Conservation (phyloP, 2,888 invertebrate species). For the Eupithecia inturbata region DNA sequence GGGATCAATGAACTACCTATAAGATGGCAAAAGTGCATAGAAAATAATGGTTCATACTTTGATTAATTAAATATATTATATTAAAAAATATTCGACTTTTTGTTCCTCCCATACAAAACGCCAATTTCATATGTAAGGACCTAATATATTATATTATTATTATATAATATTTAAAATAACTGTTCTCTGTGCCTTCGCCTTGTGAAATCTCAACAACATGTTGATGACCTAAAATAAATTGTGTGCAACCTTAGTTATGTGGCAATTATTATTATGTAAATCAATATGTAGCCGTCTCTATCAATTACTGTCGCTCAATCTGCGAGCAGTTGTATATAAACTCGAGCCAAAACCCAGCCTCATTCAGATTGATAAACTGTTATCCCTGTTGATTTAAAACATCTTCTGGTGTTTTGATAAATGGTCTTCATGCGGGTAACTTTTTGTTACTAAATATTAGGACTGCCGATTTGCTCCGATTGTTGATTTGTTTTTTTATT, state of each 20-base stretch:
- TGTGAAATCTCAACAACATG: background rate
- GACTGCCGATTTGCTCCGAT: constrained; percentile 7
- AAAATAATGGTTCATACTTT: too few relatives aligned
- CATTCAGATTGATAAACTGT: constrained; percentile 30
- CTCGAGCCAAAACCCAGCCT: background rate
- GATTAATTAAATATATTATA: too few relatives aligned
- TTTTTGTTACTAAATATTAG: constrained; percentile 31
- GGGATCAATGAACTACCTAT: too few relatives aligned
- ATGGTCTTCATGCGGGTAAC: constrained; percentile 20
- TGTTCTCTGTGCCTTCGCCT: background rate
- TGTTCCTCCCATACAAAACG: too few relatives aligned
- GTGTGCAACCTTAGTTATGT: background rate
- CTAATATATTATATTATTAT: too few relatives aligned
- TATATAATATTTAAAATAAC: too few relatives aligned
- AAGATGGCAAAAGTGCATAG: too few relatives aligned
- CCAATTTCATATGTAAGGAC: too few relatives aligned
- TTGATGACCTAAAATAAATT: background rate
- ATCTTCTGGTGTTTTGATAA: constrained; percentile 35
- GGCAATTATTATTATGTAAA: background rate
- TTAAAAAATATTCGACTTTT: too few relatives aligned
- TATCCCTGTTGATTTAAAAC: constrained; percentile 33
- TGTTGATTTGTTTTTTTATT: constrained; percentile 7
- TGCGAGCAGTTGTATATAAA: constrained; percentile 36
- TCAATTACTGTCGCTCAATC: constrained; percentile 29
- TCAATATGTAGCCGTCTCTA: background rate